Conservation (phyloP, 2,113 vertebrate species). For the Pedetes capensis region DNA sequence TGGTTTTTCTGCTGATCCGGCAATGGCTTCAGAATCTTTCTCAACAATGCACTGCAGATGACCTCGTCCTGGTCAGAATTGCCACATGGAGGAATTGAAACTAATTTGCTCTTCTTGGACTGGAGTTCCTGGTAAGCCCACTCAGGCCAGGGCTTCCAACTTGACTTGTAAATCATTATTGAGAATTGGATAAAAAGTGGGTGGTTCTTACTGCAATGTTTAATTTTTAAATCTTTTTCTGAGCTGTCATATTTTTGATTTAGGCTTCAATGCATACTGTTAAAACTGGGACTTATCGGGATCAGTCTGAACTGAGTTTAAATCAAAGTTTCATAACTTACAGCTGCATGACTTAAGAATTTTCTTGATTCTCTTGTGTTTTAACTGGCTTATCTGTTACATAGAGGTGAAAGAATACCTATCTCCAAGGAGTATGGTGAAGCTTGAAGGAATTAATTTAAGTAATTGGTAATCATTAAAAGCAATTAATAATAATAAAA, state of each 20-base stretch:
- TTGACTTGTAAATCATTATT: background rate
- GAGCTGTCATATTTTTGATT: background rate
- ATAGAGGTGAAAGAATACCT: background rate
- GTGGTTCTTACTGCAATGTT: background rate
- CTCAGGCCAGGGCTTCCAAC: background rate
- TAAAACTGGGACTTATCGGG: background rate
- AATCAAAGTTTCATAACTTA: background rate
- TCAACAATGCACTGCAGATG: background rate
- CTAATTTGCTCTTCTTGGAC: background rate
- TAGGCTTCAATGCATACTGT: background rate
- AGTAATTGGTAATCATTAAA: slow-evolving; percentile 5
- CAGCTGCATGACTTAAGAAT: background rate
- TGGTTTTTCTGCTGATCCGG: background rate
- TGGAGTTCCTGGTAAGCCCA: background rate
- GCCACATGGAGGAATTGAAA: background rate
- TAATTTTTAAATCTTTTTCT: background rate
- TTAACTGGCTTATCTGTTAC: background rate
- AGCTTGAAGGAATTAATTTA: background rate
- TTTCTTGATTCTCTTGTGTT: background rate
- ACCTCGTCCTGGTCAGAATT: background rate
- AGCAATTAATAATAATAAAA: slow-evolving; percentile 39
- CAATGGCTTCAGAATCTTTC: background rate
- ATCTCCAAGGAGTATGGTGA: background rate
- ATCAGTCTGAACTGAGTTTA: background rate
- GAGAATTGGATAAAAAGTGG: background rate